A percentile compares a stretch with the other conserved stretches of the same genome.
Conservation (phyloP, 2,888 invertebrate species). For the Drosophila paracracens region DNA sequence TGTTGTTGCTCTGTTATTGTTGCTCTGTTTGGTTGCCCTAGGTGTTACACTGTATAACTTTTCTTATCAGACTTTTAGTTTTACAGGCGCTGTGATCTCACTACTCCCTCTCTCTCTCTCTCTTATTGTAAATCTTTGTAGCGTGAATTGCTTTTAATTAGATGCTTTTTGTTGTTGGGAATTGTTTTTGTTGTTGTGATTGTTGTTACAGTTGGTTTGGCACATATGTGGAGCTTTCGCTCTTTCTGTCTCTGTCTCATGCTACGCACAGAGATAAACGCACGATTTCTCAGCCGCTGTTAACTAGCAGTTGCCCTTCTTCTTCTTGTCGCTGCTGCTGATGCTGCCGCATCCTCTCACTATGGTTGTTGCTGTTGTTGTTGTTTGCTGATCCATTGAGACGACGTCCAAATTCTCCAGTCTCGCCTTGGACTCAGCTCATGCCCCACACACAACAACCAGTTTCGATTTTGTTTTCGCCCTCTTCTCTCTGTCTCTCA, state of each 20-base stretch:
- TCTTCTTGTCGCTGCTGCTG: conserved; percentile 30
- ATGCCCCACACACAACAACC: conserved; percentile 57
- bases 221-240: conserved; percentile 57
- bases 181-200: conserved; percentile 23
- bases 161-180: conserved; percentile 9
- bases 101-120: conserved; percentile 29
- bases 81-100: conserved; percentile 52
- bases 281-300: conserved; percentile 33
- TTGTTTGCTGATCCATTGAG: conserved; percentile 60
- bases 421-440: conserved; percentile 59
- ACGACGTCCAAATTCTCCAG: conserved; percentile 46
- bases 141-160: conserved; percentile 61
- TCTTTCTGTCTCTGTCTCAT: conserved; percentile 62
- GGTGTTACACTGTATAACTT: conserved; percentile 47
- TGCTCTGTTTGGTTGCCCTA: conserved; percentile 31
- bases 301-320: conserved; percentile 49
- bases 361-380: conserved; percentile 26
- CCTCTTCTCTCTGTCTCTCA: conserved; percentile 13
- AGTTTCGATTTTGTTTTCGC: conserved; percentile 29
- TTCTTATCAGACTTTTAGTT: conserved; percentile 63
- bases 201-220: conserved; percentile 55
- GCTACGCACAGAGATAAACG: conserved; percentile 57
- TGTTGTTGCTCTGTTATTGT: conserved; percentile 36
- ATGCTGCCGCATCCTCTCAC: conserved; percentile 58
- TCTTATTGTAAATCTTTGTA: conserved; percentile 36